phyloP scores from a whole-genome alignment of 2,888 invertebrate species.

The Epiblema foenella region DNA sequence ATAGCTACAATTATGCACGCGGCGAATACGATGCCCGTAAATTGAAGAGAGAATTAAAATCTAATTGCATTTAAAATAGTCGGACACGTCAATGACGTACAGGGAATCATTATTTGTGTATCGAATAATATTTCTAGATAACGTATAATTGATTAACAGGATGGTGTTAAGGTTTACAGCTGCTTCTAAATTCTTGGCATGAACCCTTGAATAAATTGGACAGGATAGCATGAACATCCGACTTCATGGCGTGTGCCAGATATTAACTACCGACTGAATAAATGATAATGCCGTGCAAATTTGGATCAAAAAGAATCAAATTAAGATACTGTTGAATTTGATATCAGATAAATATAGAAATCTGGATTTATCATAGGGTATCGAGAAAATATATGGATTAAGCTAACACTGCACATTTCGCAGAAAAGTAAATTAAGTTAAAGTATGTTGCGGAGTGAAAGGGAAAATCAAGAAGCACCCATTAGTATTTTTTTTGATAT shows the following conservation, averaged over 20 bases:
- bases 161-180: background rate
- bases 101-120: background rate
- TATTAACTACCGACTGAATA: background rate
- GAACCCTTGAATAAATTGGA: conserved; percentile 3
- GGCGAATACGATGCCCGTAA: background rate
- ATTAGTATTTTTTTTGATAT: no score
- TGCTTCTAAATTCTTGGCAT: conserved; percentile 16
- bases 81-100: no score
- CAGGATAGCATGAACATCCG: background rate
- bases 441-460: no score
- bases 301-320: no score
- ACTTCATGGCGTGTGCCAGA: conserved; percentile 11
- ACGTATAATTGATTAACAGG: background rate
- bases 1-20: background rate
- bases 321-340: background rate
- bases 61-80: background rate
- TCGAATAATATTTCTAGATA: background rate
- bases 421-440: background rate
- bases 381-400: no score
- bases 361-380: no score
- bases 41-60: background rate
- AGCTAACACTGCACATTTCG: background rate
- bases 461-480: no score
- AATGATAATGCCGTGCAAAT: no score
- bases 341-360: background rate